Conservation (phyloP, 2,888 invertebrate genomes). For the Cistogaster globosa region DNA sequence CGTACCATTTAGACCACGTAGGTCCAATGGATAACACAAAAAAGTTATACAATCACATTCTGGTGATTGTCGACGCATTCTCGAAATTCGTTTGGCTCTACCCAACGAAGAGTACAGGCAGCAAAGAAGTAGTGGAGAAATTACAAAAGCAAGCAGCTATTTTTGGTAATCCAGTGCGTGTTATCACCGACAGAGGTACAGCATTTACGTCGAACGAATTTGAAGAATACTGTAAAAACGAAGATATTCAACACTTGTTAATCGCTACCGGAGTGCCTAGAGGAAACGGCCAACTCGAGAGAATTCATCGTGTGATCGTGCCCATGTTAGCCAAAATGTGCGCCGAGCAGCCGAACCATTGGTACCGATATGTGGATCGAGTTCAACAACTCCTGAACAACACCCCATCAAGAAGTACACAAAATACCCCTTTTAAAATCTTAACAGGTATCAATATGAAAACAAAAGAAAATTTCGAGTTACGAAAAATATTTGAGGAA, state of each 20-base stretch:
- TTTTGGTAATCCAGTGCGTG: constrained; percentile 29
- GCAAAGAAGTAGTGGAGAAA: constrained; percentile 35
- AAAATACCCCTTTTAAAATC: constrained; percentile 7
- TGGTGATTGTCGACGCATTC: constrained; percentile 45
- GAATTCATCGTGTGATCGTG: not conserved
- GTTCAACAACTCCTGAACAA: constrained; percentile 25
- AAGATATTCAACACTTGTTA: constrained; percentile 75
- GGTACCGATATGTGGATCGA: constrained; percentile 11
- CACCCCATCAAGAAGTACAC: constrained; percentile 16
- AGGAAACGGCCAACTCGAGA: constrained; percentile 6
- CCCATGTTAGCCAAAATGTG: constrained; percentile 27
- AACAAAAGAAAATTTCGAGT: not conserved
- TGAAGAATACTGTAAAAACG: constrained; percentile 74
- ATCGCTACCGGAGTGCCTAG: constrained; percentile 73
- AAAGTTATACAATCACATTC: constrained; percentile 51
- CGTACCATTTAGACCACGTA: constrained; percentile 59
- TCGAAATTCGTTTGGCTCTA: constrained; percentile 79
- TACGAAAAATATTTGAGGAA: not conserved
- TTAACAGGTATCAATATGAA: constrained; percentile 15
- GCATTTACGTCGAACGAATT: constrained; percentile 73
- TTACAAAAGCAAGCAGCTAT: constrained; percentile 41
- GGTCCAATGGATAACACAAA: constrained; percentile 53
- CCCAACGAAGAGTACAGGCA: constrained; percentile 75
- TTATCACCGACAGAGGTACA: constrained; percentile 48
- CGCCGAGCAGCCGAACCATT: not conserved